Conservation (phyloP, 1,140 invertebrate species). For the Lycorma delicatula region DNA sequence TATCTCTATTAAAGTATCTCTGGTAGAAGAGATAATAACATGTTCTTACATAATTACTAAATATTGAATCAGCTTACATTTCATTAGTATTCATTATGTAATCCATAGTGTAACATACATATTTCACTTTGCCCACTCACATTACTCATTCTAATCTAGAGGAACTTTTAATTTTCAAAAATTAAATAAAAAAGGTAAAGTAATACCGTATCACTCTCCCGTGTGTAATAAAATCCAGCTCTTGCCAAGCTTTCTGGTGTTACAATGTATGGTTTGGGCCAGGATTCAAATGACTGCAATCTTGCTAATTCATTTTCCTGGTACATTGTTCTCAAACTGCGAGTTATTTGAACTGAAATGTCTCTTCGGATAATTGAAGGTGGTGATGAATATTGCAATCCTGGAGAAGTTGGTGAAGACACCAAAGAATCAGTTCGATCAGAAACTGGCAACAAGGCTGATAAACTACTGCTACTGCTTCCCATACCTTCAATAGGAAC, state of each 20-base stretch:
- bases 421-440: constrained; percentile 17
- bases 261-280: constrained; percentile 51
- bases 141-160: too few species aligned
- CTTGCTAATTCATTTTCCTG: constrained; percentile 40
- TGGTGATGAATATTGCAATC: too few species aligned
- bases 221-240: constrained; percentile 74
- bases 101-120: too few species aligned
- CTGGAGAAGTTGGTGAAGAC: too few species aligned
- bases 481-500: constrained; percentile 44
- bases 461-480: constrained; percentile 15
- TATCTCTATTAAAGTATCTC: too few species aligned
- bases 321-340: background rate
- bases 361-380: background rate
- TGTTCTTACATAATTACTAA: too few species aligned
- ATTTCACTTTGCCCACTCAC: too few species aligned
- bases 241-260: constrained; percentile 60
- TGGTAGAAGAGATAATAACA: too few species aligned
- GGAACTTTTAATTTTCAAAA: too few species aligned
- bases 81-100: too few species aligned
- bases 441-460: constrained; percentile 5
- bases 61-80: too few species aligned
- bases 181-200: too few species aligned
- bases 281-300: constrained; percentile 50
- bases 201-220: constrained; percentile 45
- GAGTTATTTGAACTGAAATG: background rate